Conservation (phyloP, 2,797 vertebrate species). For the Ctenosaura bakeri region DNA sequence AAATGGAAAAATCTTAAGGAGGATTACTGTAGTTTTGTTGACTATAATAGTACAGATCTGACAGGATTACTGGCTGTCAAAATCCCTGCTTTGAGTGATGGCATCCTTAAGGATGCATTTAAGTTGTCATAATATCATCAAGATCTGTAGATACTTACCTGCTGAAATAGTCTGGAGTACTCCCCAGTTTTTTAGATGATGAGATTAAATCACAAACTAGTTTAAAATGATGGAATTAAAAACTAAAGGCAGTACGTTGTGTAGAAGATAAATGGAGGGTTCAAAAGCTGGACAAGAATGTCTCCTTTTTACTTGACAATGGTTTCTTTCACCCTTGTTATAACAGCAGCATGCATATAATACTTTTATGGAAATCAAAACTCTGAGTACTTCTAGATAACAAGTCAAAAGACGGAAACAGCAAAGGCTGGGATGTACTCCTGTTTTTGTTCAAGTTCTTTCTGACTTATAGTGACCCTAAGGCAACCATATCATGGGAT, state of each 20-base stretch:
- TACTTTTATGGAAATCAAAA: slow-evolving; percentile 8
- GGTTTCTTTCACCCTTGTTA: neutral
- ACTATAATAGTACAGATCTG: neutral
- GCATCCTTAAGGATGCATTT: slow-evolving; percentile 47
- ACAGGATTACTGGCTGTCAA: slow-evolving; percentile 12
- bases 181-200: slow-evolving; percentile 47
- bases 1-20: slow-evolving; percentile 16
- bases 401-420: neutral
- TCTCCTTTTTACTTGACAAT: slow-evolving; percentile 32
- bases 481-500: too few relatives aligned
- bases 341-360: neutral
- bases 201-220: slow-evolving; percentile 35
- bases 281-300: slow-evolving; percentile 36
- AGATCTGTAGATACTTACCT: slow-evolving; percentile 46
- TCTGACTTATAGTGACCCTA: too few relatives aligned
- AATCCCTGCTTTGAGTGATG: slow-evolving; percentile 49
- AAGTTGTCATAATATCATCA: slow-evolving; percentile 38
- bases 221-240: slow-evolving; percentile 54
- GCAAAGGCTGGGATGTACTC: neutral
- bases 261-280: slow-evolving; percentile 44
- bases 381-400: neutral
- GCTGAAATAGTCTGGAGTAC: slow-evolving; percentile 43
- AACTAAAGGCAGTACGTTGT: slow-evolving; percentile 30
- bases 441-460: neutral
- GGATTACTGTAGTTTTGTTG: slow-evolving; percentile 25